Percentiles rank a stretch among this genome's conserved stretches.
Evolutionary conservation across 53 echinoderm and acorn worm species (phyloP).

Genomic region (Zoroaster sp.): DNA sequence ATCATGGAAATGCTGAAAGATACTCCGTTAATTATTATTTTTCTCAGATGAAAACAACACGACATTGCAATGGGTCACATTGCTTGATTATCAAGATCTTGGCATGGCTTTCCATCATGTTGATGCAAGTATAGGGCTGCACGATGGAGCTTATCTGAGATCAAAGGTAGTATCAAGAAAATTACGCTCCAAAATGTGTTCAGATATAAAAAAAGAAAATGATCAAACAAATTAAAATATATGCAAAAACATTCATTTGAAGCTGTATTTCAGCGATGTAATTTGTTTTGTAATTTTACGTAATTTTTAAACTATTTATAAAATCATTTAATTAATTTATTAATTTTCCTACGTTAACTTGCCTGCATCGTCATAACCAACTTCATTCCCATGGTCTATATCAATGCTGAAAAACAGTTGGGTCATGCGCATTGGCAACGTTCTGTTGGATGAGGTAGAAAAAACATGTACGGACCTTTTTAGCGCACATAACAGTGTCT

Average conservation of each 20-base stretch:
- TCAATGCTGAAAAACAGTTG: no score
- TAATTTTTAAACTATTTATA: no score
- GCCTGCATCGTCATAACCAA: no score
- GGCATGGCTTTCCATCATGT: constrained; percentile 35
- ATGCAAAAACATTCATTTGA: background rate
- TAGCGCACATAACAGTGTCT: background rate
- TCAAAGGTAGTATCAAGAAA: constrained; percentile 17
- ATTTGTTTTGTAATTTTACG: background rate
- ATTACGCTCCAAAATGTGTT: background rate
- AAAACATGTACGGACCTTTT: no score
- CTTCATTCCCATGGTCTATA: no score
- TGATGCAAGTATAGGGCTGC: background rate
- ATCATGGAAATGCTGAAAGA: no score
- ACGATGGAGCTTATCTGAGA: constrained; percentile 27
- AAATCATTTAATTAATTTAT: no score
- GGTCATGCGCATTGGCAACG: no score
- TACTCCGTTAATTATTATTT: no score
- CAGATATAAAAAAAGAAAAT: background rate
- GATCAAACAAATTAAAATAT: background rate
- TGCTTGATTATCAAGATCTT: constrained; percentile 15
- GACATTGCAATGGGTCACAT: background rate
- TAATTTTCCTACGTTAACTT: no score
- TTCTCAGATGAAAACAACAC: no score
- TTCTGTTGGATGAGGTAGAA: no score
- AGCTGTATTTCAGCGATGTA: background rate